Evolutionary conservation across 2,797 vertebrate genomes (phyloP).

Genomic region (Hippopotamyrus pictus): DNA sequence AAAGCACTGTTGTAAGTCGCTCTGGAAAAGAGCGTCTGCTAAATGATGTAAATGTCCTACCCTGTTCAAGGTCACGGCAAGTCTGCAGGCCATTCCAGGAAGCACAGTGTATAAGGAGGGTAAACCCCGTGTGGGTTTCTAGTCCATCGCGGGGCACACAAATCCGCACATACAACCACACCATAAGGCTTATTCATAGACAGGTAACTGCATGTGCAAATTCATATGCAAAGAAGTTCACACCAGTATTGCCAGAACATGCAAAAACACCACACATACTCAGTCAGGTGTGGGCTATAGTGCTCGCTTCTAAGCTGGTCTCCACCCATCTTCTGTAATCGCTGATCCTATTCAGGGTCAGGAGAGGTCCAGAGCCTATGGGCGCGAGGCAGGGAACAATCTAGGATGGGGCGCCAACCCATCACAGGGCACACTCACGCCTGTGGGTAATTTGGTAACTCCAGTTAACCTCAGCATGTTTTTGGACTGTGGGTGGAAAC

Average conservation of each 20-base stretch:
- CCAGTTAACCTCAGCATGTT: neutral
- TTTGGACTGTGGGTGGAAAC: neutral
- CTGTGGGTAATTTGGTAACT: neutral
- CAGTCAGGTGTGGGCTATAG: neutral
- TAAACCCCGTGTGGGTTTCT: neutral
- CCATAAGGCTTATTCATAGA: neutral
- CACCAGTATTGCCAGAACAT: neutral
- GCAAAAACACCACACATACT: neutral
- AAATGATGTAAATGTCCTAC: neutral
- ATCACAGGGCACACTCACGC: neutral
- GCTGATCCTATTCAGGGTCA: neutral
- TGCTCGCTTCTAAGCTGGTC: neutral
- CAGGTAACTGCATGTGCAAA: neutral
- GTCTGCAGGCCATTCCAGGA: neutral
- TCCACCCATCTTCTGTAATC: neutral
- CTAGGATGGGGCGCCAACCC: neutral
- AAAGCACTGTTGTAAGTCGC: neutral
- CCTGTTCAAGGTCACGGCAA: neutral
- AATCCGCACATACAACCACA: neutral
- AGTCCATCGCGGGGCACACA: neutral
- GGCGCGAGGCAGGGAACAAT: neutral
- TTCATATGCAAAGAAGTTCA: neutral
- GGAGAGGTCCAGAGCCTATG: neutral
- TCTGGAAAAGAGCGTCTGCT: neutral
- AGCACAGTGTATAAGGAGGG: neutral